phyloP scores from a whole-genome alignment of 1,140 invertebrate genomes.

The Whitmania pigra region DNA sequence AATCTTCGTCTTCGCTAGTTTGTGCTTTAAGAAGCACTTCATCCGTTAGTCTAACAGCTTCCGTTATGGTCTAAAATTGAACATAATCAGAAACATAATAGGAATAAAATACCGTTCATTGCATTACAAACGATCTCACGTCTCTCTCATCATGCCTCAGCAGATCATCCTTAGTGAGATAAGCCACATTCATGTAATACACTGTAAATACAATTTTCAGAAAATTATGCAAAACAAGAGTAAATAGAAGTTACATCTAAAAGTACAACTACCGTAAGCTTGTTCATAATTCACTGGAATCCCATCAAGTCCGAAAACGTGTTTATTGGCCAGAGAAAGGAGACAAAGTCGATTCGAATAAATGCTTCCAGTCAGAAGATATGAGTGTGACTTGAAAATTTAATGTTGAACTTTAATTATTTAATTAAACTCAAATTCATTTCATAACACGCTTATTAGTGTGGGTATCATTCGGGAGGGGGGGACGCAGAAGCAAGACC shows the following conservation, averaged over 20 bases:
- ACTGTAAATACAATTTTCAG: constrained; percentile 26
- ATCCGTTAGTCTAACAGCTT: constrained; percentile 36
- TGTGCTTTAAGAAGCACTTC: constrained; percentile 32
- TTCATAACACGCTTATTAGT: not conserved
- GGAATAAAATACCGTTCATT: not conserved
- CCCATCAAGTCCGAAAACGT: constrained; percentile 31
- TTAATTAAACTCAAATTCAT: not conserved
- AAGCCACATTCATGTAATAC: constrained; percentile 37
- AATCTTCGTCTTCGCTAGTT: constrained; percentile 39
- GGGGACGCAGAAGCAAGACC: not conserved
- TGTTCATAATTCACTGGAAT: constrained; percentile 29
- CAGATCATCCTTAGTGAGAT: constrained; percentile 32
- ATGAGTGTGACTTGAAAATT: constrained; percentile 15
- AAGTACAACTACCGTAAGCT: constrained; percentile 31
- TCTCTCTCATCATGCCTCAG: constrained; percentile 32
- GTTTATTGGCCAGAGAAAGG: constrained; percentile 33
- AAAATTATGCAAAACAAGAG: not conserved
- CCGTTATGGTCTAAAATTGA: constrained; percentile 33
- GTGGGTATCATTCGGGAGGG: not conserved
- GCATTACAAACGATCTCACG: constrained; percentile 28
- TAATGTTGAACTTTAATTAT: not conserved
- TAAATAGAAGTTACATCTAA: not conserved
- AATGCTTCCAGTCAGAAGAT: constrained; percentile 21
- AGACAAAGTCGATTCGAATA: constrained; percentile 28
- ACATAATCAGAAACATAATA: not conserved